A percentile compares a stretch with the other conserved stretches of the same genome.
These are phyloP conservation scores for Lycocorax pyrrhopterus DNA, from an alignment of 2,113 vertebrate genomes.

Conservation along the genomic window DNA sequence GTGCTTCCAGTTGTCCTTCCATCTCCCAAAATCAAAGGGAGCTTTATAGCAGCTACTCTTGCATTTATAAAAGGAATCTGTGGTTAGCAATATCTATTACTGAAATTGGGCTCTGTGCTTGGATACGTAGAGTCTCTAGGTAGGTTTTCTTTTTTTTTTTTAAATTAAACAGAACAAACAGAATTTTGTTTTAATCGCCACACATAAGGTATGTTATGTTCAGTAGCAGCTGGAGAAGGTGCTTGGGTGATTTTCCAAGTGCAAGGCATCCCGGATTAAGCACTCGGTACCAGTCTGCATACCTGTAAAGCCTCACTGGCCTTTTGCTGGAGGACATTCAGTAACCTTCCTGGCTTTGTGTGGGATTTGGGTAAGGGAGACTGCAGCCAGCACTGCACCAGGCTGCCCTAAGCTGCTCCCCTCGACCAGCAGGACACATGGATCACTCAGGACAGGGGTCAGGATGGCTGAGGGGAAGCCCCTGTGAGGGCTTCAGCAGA, in stretches of 20 bases:
- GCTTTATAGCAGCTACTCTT: not conserved
- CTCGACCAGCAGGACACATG: not conserved
- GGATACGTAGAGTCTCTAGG: not conserved
- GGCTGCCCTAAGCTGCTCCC: not conserved
- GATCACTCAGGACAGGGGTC: not conserved
- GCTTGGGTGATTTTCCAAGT: not conserved
- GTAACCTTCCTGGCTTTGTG: not conserved
- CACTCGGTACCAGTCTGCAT: not conserved
- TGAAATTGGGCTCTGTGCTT: not conserved
- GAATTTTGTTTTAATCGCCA: not conserved
- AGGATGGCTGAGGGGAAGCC: not conserved
- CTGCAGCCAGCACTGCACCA: not conserved
- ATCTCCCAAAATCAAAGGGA: not conserved
- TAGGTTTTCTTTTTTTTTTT: not conserved
- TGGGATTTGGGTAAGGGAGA: not conserved
- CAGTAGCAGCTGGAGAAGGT: not conserved
- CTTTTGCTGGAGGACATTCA: not conserved
- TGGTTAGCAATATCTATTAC: not conserved
- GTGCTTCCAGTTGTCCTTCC: not conserved
- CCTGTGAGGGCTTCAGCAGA: not conserved
- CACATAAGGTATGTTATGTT: not conserved
- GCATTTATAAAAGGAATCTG: not conserved
- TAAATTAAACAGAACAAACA: not conserved
- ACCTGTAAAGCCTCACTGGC: not conserved
- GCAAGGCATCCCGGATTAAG: not conserved